These are phyloP conservation scores for Myrmophylax atrothorax DNA, from an alignment of 2,113 vertebrate genomes.

Conservation along the genomic window DNA sequence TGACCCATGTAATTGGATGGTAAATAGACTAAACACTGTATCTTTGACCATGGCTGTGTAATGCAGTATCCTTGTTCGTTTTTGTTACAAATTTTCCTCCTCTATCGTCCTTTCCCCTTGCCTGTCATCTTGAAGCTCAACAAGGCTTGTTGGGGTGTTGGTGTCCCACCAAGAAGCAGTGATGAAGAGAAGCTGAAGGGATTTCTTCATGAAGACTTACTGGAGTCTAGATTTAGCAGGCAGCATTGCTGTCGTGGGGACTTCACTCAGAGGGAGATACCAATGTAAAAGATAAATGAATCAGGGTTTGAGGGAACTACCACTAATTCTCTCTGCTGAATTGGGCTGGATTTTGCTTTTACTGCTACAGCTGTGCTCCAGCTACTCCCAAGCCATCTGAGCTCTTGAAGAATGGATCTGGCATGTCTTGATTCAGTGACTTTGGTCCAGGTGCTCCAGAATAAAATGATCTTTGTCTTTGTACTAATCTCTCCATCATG, in stretches of 20 bases:
- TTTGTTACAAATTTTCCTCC: not conserved
- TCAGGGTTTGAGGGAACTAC: not conserved
- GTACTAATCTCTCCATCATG: not conserved
- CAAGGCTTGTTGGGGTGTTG: not conserved
- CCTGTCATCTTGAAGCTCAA: not conserved
- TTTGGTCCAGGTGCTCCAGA: not conserved
- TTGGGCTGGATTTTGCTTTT: not conserved
- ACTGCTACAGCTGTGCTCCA: not conserved
- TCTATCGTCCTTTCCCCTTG: not conserved
- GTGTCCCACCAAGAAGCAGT: not conserved
- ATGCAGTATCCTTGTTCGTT: not conserved
- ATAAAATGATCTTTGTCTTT: not conserved
- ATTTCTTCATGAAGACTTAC: not conserved
- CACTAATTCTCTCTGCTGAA: not conserved
- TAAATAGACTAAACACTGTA: not conserved
- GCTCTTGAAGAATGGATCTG: not conserved
- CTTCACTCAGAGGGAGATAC: not conserved
- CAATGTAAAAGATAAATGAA: no score
- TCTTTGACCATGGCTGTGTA: not conserved
- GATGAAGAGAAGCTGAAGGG: not conserved
- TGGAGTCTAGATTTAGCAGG: not conserved
- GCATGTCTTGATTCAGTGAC: not conserved
- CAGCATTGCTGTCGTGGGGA: not conserved
- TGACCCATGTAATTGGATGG: fast-evolving
- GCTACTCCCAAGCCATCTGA: not conserved